These are phyloP conservation scores for Tribolium freemani DNA, from an alignment of 2,888 invertebrate genomes.

Conservation along the genomic window DNA sequence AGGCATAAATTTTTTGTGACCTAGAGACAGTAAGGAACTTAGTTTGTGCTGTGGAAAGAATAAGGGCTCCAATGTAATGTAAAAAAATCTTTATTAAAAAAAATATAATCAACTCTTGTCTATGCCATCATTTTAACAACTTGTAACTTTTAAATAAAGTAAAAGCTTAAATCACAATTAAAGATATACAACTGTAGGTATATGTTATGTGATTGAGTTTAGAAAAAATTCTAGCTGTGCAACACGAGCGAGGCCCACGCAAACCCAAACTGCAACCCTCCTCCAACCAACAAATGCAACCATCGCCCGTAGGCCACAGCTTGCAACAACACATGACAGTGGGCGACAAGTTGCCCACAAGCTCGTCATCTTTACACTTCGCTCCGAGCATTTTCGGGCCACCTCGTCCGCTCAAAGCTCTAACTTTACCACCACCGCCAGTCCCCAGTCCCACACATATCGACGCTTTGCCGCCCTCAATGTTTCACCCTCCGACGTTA, in stretches of 20 bases:
- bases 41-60: no score
- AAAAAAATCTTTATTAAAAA: no score
- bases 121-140: no score
- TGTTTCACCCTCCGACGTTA: constrained; percentile 69
- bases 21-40: no score
- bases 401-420: constrained; percentile 64
- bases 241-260: constrained; percentile 95
- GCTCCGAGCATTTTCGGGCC: constrained; percentile 61
- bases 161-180: no score
- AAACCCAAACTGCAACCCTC: constrained; percentile 85
- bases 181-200: no score
- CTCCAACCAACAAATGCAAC: constrained; percentile 54
- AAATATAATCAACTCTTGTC: no score
- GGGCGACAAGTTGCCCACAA: constrained; percentile 56
- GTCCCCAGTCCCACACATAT: constrained; percentile 57
- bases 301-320: constrained; percentile 58
- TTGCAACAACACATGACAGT: constrained; percentile 66
- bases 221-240: constrained; percentile 80
- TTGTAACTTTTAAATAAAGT: no score
- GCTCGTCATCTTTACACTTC: constrained; percentile 59
- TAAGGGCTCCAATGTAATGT: no score
- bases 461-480: constrained; percentile 65
- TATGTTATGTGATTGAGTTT: background rate
- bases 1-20: no score
- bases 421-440: constrained; percentile 68